A percentile compares a stretch with the other conserved stretches of the same genome.
These are phyloP conservation scores for Amphilophus citrinellus DNA, from an alignment of 2,113 vertebrate species.

Conservation along the genomic window DNA sequence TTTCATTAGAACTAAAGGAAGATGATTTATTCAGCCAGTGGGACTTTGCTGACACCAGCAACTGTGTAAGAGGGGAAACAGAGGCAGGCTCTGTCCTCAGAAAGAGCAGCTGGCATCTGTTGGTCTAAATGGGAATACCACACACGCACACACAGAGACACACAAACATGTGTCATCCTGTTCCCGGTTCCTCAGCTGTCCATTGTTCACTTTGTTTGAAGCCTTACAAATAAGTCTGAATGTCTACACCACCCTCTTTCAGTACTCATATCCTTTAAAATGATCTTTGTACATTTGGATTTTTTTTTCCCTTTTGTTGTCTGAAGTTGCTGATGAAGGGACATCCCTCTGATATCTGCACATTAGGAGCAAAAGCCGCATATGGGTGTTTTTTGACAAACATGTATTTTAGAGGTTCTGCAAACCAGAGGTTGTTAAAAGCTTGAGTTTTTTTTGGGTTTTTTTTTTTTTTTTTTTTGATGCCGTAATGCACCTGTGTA, in stretches of 20 bases:
- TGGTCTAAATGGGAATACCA: constrained; percentile 51
- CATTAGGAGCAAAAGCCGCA: too few species aligned
- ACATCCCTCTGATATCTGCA: not conserved
- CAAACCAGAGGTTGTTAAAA: fast-evolving
- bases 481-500: not conserved
- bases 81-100: constrained; percentile 42
- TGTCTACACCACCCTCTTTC: not conserved
- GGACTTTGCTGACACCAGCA: constrained; percentile 24
- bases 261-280: fast-evolving
- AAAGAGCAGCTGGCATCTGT: constrained; percentile 70
- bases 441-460: too few species aligned
- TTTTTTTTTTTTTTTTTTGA: not conserved
- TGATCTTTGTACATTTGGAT: not conserved
- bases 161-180: constrained; percentile 9
- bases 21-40: constrained; percentile 32
- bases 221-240: not conserved
- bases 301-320: not conserved
- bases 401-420: not conserved
- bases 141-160: constrained; percentile 22
- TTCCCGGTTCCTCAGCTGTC: constrained; percentile 13
- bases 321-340: not conserved
- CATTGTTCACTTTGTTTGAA: constrained; percentile 30
- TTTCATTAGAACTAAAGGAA: not conserved
- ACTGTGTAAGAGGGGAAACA: constrained; percentile 30
- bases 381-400: not conserved